A percentile compares a stretch with the other conserved stretches of the same genome.
These are phyloP conservation scores for Gymnoscopelus braueri DNA, from an alignment of 2,797 vertebrate species.

Conservation along the genomic window DNA sequence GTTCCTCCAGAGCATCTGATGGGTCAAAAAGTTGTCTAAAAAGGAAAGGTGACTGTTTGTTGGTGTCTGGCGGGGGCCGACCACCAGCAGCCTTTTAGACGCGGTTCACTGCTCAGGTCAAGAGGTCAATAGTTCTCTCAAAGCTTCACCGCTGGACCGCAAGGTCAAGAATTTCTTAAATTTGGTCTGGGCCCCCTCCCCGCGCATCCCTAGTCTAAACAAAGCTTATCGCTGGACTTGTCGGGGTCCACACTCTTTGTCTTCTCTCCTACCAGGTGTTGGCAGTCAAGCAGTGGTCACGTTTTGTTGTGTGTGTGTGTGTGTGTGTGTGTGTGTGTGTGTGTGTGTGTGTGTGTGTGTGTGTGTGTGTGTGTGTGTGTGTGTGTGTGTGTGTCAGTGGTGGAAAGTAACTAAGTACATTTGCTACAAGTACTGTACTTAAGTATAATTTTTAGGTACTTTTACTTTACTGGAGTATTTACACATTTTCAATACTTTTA, in stretches of 20 bases:
- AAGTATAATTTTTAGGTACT: no score
- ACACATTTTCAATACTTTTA: no score
- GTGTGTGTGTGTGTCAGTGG: no score
- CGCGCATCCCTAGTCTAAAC: slow-evolving; percentile 36
- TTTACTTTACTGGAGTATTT: no score
- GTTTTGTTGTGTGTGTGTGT: slow-evolving; percentile 13
- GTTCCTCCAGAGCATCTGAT: slow-evolving; percentile 6
- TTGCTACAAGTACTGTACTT: no score
- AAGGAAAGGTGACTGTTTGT: slow-evolving; percentile 63
- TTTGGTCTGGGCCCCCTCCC: slow-evolving; percentile 33
- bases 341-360: no score
- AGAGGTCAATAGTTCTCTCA: slow-evolving; percentile 73
- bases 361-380: no score
- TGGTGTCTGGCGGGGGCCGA: slow-evolving; percentile 47
- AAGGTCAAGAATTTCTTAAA: slow-evolving; percentile 73
- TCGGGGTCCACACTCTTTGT: slow-evolving; percentile 35
- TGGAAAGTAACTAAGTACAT: no score
- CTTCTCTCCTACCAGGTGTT: slow-evolving; percentile 40
- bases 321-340: no score
- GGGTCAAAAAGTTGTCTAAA: slow-evolving; percentile 75
- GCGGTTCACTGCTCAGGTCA: slow-evolving; percentile 71
- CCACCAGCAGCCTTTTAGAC: slow-evolving; percentile 52
- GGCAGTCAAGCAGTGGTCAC: slow-evolving; percentile 25
- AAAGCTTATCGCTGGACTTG: slow-evolving; percentile 56
- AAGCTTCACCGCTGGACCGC: slow-evolving; percentile 52